Base-by-base conservation (phyloP, 1,140 invertebrate species). In the Drosophila auraria region DNA sequence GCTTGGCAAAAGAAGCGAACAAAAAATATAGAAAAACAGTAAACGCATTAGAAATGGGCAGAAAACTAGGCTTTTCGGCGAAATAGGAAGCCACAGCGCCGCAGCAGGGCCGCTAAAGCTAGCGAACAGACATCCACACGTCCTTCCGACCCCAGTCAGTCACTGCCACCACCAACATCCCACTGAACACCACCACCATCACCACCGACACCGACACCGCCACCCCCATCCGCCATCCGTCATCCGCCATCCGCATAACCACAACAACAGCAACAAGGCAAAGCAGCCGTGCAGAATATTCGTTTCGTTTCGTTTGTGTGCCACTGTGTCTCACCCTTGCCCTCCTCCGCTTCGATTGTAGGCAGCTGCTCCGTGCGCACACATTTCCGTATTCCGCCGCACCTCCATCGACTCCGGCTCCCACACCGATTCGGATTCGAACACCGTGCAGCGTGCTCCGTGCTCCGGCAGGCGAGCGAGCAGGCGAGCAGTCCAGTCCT, bases 251-350 rank as follows among this genome's bases (percentile, higher is more conserved):
- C 30, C 49, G 38, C 64, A 56, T 69, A 68, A 71, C 63, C 63
- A 68, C 49, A 68, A 71, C 68, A 70, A 70, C 63, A 70, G 53
- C 47, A 68, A 57, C 54, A 57, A 40, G 36, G 33, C 53, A 70
- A 49, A 23, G 36, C 47, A 57, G 54, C 54, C 54, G 36, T 30
- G 38, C 66, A 70, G 27, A 70, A 44, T 23, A 70, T 44, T 8
- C 53, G 20, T 36, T 42, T 57, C 56, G 17, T 38, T 64, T 59
- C 36, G 36, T 61, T 42, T 63, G 58, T 65, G 30, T 62, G 60
- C 53, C 60, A 59, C 53, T 58, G 56, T 58, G 36, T 58, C 56
- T 58, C 56, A 58, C 56, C 56, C 36, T 45, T 45, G 38, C 50
- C 61, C 61, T 40, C 56, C 54, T 38, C 36, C 33, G 38, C 36